Conservation (phyloP, 92 coral and sea anemone genomes). For the Nematostella vectensis region DNA sequence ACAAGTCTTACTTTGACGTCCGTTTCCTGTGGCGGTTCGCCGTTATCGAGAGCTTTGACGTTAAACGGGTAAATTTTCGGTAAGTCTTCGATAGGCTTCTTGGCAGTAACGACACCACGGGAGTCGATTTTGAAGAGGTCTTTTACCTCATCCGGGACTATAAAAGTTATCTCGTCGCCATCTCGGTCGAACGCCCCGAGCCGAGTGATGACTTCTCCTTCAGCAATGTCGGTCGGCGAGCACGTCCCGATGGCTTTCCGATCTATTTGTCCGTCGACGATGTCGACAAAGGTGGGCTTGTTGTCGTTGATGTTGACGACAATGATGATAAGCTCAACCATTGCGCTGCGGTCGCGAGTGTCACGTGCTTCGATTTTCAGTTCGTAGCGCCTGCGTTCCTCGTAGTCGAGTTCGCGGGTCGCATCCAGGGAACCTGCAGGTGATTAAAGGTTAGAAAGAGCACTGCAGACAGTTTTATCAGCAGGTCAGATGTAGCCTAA, state of each 20-base stretch:
- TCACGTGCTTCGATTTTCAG: conserved; percentile 69
- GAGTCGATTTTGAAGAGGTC: conserved; percentile 47
- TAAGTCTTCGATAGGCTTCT: conserved; percentile 39
- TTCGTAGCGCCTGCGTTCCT: conserved; percentile 43
- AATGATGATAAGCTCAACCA: conserved; percentile 61
- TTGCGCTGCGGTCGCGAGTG: conserved; percentile 74
- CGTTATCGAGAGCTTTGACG: conserved; percentile 54
- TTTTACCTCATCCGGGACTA: conserved; percentile 24
- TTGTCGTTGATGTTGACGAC: conserved; percentile 86
- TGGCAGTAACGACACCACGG: conserved; percentile 59
- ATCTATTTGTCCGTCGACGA: conserved; percentile 41
- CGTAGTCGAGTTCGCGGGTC: conserved; percentile 67
- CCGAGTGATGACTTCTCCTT: conserved; percentile 53
- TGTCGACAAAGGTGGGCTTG: conserved; percentile 58
- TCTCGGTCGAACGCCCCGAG: conserved; percentile 61
- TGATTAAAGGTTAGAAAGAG: too few species aligned
- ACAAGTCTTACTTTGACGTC: conserved; percentile 47
- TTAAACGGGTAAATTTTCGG: conserved; percentile 36
- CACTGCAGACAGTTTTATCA: too few species aligned
- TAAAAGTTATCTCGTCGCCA: conserved; percentile 54
- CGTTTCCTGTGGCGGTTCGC: conserved; percentile 57
- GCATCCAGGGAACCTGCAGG: conserved; percentile 49
- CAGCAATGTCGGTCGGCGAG: conserved; percentile 37
- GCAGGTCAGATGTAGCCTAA: too few species aligned
- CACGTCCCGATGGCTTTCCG: conserved; percentile 57